phyloP scores from a whole-genome alignment of 53 echinoderm and acorn worm species.

The Astropecten irregularis region DNA sequence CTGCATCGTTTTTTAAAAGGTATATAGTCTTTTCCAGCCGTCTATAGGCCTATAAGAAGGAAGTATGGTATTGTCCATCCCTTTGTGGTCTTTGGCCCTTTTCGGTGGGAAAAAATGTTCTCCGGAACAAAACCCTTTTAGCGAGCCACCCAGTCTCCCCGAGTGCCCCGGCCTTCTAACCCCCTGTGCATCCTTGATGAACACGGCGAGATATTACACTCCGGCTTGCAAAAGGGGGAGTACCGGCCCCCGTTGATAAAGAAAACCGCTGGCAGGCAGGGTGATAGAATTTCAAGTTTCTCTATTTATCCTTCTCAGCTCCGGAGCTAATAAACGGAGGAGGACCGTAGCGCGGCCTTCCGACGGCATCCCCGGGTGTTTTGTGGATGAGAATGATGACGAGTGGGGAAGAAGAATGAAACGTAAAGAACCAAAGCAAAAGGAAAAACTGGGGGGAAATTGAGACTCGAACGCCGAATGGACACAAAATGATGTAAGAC shows the following conservation, averaged over 20 bases:
- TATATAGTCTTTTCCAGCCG: no score
- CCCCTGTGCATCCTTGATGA: constrained; percentile 34
- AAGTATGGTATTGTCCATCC: constrained; percentile 3
- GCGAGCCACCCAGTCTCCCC: not conserved
- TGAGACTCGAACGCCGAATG: not conserved
- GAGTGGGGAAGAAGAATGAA: not conserved
- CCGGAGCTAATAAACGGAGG: constrained; percentile 52
- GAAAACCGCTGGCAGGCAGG: constrained; percentile 36
- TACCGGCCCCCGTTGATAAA: constrained; percentile 13
- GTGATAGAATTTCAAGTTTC: constrained; percentile 48
- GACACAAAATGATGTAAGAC: constrained; percentile 30
- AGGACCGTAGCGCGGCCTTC: constrained; percentile 17
- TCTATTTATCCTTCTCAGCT: constrained; percentile 47
- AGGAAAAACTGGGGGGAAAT: no score
- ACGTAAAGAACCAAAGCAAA: not conserved
- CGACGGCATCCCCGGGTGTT: constrained; percentile 22
- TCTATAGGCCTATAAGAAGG: no score
- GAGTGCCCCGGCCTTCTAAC: not conserved
- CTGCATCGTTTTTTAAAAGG: no score
- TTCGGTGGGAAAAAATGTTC: no score
- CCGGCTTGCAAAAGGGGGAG: not conserved
- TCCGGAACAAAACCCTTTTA: constrained; percentile 13
- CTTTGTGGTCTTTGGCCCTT: not conserved
- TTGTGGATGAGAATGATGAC: not conserved
- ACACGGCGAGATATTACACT: constrained; percentile 34